Evolutionary conservation across 1,140 invertebrate genomes (phyloP).

Genomic region (Nasonia longicornis): DNA sequence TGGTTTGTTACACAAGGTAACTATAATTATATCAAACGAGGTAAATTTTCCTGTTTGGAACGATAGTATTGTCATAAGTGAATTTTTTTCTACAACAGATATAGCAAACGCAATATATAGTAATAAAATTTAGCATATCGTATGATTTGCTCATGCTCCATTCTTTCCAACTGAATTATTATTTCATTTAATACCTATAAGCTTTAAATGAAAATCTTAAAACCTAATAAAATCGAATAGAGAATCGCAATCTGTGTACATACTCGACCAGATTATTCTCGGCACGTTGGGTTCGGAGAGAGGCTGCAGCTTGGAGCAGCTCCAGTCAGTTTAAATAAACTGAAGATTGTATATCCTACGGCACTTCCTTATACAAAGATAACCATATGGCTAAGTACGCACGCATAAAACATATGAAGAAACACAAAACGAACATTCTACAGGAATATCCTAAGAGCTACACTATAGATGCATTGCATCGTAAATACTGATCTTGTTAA

Average conservation of each 20-base stretch:
- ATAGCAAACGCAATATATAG: neutral
- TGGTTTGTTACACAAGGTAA: too few relatives aligned
- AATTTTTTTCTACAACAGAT: too few relatives aligned
- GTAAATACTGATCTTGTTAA: neutral
- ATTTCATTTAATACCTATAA: neutral
- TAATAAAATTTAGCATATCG: neutral
- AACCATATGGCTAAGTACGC: constrained; percentile 64
- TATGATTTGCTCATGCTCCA: neutral
- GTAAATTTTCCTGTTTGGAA: too few relatives aligned
- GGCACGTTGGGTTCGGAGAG: constrained; percentile 55
- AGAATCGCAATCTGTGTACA: constrained; percentile 56
- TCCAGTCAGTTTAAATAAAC: constrained; percentile 64
- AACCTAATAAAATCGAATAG: constrained; percentile 70
- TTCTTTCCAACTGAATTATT: neutral
- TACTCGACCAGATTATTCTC: constrained; percentile 61
- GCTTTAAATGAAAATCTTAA: constrained; percentile 57
- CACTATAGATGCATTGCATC: neutral
- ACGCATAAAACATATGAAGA: neutral
- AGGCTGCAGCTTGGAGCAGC: constrained; percentile 59
- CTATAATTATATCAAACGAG: too few relatives aligned
- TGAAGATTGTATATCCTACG: constrained; percentile 61
- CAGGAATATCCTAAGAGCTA: neutral
- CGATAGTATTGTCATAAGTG: too few relatives aligned
- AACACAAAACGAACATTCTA: neutral
- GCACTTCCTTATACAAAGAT: constrained; percentile 60